Conservation (phyloP, 2,113 vertebrate species). For the Hipposideros armiger region DNA sequence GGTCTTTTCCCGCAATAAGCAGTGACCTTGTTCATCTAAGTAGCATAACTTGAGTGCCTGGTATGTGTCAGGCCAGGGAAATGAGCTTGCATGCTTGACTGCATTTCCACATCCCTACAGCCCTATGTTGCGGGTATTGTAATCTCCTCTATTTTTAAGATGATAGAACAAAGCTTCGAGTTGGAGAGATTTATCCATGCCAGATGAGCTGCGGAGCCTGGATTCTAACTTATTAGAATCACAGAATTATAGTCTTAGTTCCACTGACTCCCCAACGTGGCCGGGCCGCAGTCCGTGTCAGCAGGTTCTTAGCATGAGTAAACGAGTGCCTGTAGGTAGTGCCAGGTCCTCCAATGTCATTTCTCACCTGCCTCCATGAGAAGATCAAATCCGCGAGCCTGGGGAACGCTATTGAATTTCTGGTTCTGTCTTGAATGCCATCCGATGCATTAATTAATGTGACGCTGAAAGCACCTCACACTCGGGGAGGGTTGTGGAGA, state of each 20-base stretch:
- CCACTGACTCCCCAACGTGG: not conserved
- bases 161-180: not conserved
- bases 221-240: not conserved
- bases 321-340: not conserved
- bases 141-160: not conserved
- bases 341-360: not conserved
- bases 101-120: not conserved
- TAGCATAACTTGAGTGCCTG: not conserved
- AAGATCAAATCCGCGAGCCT: not conserved
- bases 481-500: not conserved
- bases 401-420: not conserved
- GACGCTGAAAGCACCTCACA: not conserved
- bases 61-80: not conserved
- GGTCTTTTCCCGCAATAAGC: not conserved
- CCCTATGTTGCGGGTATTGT: accelerated
- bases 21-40: not conserved
- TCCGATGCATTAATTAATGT: not conserved
- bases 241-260: not conserved
- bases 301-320: not conserved
- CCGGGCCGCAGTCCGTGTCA: accelerated
- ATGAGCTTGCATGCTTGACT: not conserved
- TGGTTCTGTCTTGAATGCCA: not conserved
- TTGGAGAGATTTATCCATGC: not conserved
- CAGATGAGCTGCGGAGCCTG: not conserved
- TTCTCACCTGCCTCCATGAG: not conserved